phyloP scores from a whole-genome alignment of 1,140 invertebrate genomes.

The Neodiprion lecontei region DNA sequence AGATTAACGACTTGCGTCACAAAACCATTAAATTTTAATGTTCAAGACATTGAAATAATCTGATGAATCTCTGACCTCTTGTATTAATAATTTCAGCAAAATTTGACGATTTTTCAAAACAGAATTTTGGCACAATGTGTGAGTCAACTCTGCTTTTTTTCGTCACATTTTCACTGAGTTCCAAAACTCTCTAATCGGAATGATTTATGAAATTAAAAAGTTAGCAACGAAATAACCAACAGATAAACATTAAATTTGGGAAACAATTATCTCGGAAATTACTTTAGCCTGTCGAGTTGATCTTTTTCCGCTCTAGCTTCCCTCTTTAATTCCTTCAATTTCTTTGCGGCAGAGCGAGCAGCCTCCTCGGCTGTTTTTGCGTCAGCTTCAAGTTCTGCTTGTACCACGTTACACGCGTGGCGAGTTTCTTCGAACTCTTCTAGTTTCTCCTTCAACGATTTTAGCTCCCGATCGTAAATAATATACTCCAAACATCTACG shows the following conservation, averaged over 20 bases:
- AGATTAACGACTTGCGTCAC: too few relatives aligned
- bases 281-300: constrained; percentile 86
- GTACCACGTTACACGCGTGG: constrained; percentile 88
- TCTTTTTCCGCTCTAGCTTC: constrained; percentile 87
- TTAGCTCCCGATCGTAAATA: constrained; percentile 96
- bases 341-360: constrained; percentile 82
- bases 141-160: too few relatives aligned
- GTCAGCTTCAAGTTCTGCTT: constrained; percentile 84
- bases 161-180: too few relatives aligned
- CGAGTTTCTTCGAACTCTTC: constrained; percentile 89
- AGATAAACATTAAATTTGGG: not conserved
- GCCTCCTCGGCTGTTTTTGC: constrained; percentile 90
- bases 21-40: too few relatives aligned
- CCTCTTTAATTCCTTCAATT: constrained; percentile 88
- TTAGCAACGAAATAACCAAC: too few relatives aligned
- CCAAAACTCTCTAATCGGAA: too few relatives aligned
- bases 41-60: too few relatives aligned
- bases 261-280: constrained; percentile 10
- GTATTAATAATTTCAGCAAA: too few relatives aligned
- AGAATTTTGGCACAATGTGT: too few relatives aligned
- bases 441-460: constrained; percentile 92
- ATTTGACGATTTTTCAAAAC: too few relatives aligned
- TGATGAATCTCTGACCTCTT: too few relatives aligned
- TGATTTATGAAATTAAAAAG: too few relatives aligned
- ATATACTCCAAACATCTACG: constrained; percentile 95